These are phyloP conservation scores for Epicauta chinensis DNA, from an alignment of 1,140 invertebrate species.

Conservation along the genomic window DNA sequence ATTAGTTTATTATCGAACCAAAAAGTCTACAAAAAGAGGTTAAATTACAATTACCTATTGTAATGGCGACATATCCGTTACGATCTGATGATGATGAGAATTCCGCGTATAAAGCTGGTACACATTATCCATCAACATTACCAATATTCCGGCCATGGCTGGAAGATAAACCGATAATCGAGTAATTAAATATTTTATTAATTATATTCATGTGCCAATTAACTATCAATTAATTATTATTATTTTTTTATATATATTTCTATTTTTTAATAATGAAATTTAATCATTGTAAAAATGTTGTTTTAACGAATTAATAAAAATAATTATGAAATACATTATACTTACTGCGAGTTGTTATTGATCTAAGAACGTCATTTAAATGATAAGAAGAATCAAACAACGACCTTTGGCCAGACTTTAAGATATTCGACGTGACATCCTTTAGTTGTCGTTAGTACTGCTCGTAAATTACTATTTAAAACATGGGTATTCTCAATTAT, in stretches of 20 bases:
- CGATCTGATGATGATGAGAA: conserved; percentile 54
- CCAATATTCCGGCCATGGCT: conserved; percentile 90
- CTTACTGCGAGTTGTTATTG: too few species aligned
- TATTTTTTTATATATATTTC: neutral
- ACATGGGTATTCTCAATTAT: conserved; percentile 3
- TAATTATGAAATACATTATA: too few species aligned
- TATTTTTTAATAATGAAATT: too few species aligned
- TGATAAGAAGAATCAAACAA: conserved; percentile 3
- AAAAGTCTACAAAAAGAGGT: conserved; percentile 88
- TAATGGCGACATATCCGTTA: conserved; percentile 89
- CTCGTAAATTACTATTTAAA: conserved; percentile 2
- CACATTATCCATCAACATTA: conserved; percentile 85
- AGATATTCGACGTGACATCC: conserved; percentile 6
- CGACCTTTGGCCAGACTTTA: conserved; percentile 8
- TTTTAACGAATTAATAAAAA: neutral
- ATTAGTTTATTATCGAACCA: conserved; percentile 81
- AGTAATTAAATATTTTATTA: conserved; percentile 18
- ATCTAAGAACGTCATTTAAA: conserved; percentile 2
- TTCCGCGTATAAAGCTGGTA: conserved; percentile 64
- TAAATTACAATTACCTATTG: conserved; percentile 86
- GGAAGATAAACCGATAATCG: conserved; percentile 56
- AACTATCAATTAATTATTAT: neutral
- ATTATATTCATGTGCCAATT: conserved; percentile 3
- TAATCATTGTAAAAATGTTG: neutral
- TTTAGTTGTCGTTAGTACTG: conserved; percentile 5